Percentiles rank a stretch among this genome's conserved stretches.
phyloP scores from a whole-genome alignment of 2,797 vertebrate genomes.

The Sarcophilus harrisii region DNA sequence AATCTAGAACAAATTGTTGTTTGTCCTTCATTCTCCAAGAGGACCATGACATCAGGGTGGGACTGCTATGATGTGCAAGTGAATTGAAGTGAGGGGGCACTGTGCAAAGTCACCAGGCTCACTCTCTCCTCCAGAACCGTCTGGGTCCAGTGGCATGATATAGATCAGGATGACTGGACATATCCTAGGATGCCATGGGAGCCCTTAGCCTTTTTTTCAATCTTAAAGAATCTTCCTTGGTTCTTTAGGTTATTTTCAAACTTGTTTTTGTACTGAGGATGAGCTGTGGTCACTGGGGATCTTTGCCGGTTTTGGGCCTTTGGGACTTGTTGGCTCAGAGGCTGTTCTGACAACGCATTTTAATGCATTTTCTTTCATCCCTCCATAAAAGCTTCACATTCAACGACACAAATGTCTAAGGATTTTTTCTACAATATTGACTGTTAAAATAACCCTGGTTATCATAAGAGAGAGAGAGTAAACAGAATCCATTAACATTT shows the following conservation, averaged over 20 bases:
- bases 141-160: too few relatives aligned
- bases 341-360: too few relatives aligned
- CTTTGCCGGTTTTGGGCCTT: not conserved
- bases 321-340: not conserved
- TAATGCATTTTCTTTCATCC: constrained; percentile 9
- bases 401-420: constrained; percentile 1
- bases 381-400: not conserved
- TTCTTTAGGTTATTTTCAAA: not conserved
- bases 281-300: not conserved
- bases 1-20: constrained; percentile 2
- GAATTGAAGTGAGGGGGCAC: too few relatives aligned
- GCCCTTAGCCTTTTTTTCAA: too few relatives aligned
- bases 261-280: not conserved
- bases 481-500: constrained; percentile 22
- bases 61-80: too few relatives aligned
- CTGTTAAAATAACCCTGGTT: constrained; percentile 33
- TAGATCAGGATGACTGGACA: too few relatives aligned
- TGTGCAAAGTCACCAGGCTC: too few relatives aligned
- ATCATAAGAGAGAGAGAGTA: constrained; percentile 10
- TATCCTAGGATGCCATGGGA: too few relatives aligned
- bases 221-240: not conserved
- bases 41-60: too few relatives aligned
- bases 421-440: not conserved
- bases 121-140: too few relatives aligned
- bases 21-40: too few relatives aligned